These are phyloP conservation scores for Apaloderma vittatum DNA, from an alignment of 2,113 vertebrate species.

Conservation along the genomic window DNA sequence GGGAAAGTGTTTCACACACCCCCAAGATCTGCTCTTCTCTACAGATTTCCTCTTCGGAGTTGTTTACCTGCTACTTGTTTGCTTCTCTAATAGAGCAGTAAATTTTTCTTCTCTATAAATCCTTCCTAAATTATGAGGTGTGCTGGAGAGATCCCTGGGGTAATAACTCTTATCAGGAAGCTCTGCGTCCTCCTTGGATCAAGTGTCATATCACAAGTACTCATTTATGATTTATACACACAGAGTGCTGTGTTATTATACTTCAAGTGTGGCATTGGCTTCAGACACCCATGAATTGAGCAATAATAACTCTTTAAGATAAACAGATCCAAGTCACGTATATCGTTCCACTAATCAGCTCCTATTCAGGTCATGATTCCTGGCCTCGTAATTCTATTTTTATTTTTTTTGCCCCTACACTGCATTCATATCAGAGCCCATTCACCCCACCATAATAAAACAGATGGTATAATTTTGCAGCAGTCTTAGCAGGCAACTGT, in stretches of 20 bases:
- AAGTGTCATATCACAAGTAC: background rate
- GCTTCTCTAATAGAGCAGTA: background rate
- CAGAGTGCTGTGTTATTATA: background rate
- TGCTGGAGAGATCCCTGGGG: background rate
- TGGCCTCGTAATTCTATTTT: background rate
- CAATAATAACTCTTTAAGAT: background rate
- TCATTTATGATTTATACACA: slow-evolving; percentile 2
- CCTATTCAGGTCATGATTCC: background rate
- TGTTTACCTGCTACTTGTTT: slow-evolving; percentile 19
- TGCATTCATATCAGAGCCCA: background rate
- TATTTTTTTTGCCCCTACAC: background rate
- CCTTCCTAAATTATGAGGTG: background rate
- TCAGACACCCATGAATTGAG: background rate
- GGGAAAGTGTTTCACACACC: background rate
- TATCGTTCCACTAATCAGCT: background rate
- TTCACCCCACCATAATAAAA: background rate
- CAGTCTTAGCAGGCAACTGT: background rate
- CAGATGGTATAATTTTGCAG: fast-evolving
- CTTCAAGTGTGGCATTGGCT: background rate
- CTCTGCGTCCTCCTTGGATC: background rate
- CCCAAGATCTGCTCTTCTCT: background rate
- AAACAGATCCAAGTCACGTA: background rate
- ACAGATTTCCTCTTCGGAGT: background rate
- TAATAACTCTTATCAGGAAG: slow-evolving; percentile 4
- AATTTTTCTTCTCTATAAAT: background rate